Evolutionary conservation across 2,797 vertebrate genomes (phyloP).

Genomic region (Danio aesculapii): DNA sequence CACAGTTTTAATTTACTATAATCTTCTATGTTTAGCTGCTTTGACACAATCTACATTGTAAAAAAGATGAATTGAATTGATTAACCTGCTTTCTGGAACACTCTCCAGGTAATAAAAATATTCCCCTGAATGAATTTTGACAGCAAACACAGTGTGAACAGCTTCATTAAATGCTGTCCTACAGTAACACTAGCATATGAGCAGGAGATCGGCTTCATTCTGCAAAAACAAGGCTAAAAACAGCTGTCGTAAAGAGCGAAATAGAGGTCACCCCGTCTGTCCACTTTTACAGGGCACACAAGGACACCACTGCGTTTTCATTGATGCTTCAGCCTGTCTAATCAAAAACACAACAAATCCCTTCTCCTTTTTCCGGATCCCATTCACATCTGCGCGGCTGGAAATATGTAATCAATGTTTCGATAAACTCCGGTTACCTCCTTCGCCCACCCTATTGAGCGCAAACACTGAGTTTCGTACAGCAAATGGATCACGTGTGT

Average conservation of each 20-base stretch:
- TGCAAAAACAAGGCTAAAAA: conserved; percentile 21
- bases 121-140: background rate
- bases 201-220: background rate
- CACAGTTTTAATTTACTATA: too few species aligned
- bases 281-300: background rate
- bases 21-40: too few species aligned
- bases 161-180: conserved; percentile 35
- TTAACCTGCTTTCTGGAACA: too few species aligned
- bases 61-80: too few species aligned
- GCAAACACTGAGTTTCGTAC: conserved; percentile 1
- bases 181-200: conserved; percentile 29
- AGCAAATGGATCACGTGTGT: conserved; percentile 28
- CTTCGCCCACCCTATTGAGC: background rate
- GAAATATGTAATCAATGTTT: conserved; percentile 28
- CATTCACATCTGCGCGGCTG: conserved; percentile 17
- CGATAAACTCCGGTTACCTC: conserved; percentile 9
- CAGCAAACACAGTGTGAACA: conserved; percentile 16
- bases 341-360: conserved; percentile 12
- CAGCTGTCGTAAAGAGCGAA: conserved; percentile 32
- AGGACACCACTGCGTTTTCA: conserved; percentile 19
- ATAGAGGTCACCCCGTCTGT: background rate
- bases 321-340: background rate
- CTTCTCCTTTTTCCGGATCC: background rate
- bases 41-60: too few species aligned
- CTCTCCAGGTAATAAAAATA: too few species aligned